Conservation (phyloP, 2,888 invertebrate species). For the Adineta ricciae region DNA sequence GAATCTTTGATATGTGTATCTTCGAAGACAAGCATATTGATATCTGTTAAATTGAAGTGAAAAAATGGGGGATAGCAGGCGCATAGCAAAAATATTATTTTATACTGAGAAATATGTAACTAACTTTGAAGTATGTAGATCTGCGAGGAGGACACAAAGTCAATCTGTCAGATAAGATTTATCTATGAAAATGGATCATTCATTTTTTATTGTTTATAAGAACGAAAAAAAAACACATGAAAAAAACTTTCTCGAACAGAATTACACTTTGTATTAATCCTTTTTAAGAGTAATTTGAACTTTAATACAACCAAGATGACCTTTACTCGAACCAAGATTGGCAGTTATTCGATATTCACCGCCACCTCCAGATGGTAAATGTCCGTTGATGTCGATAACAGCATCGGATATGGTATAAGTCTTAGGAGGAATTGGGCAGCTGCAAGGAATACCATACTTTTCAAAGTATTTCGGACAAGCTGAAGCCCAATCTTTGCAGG, state of each 20-base stretch:
- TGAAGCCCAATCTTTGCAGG: constrained; percentile 18
- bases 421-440: constrained; percentile 29
- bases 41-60: background rate
- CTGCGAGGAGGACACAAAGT: too few species aligned
- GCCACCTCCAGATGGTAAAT: background rate
- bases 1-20: background rate
- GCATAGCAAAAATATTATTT: background rate
- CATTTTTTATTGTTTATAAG: too few species aligned
- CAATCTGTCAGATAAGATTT: too few species aligned
- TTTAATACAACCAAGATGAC: constrained; percentile 30
- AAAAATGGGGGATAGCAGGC: background rate
- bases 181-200: too few species aligned
- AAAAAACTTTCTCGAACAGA: too few species aligned
- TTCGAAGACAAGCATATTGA: background rate
- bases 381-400: too few species aligned
- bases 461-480: constrained; percentile 32
- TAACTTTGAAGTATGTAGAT: too few species aligned
- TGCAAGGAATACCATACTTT: constrained; percentile 26
- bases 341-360: background rate
- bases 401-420: background rate
- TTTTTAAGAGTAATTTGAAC: background rate
- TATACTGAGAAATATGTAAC: too few species aligned
- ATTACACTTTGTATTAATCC: background rate
- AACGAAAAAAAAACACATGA: too few species aligned
- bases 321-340: background rate